Evolutionary conservation across 2,113 vertebrate species (phyloP).

Genomic region (Vombatus ursinus): DNA sequence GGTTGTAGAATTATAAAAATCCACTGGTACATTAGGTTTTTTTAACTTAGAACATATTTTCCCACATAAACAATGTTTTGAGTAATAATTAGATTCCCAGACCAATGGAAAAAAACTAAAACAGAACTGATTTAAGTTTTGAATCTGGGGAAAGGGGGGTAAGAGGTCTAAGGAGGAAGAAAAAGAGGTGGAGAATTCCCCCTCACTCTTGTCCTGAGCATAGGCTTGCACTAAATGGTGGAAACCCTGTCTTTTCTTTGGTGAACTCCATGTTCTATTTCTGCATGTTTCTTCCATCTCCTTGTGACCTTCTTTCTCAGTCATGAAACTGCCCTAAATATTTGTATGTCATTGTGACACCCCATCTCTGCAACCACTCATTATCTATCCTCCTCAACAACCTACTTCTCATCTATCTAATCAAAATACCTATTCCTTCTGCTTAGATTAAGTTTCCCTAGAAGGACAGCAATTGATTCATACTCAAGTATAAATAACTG

Average conservation of each 20-base stretch:
- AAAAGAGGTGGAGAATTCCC: background rate
- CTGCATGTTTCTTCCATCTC: background rate
- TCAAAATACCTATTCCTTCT: background rate
- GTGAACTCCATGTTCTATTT: background rate
- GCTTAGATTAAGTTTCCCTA: background rate
- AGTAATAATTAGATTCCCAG: background rate
- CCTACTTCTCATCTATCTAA: background rate
- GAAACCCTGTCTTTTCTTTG: background rate
- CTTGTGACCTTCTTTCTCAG: background rate
- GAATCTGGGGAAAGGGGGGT: background rate
- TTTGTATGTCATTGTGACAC: accelerated
- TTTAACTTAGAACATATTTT: background rate
- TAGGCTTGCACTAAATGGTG: background rate
- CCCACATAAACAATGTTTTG: constrained; percentile 22
- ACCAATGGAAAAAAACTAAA: background rate
- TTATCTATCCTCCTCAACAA: background rate
- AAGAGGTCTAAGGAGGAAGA: too few species aligned
- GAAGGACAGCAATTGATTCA: background rate
- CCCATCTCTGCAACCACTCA: background rate
- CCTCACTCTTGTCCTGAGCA: background rate
- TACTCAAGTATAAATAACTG: background rate
- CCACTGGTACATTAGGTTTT: background rate
- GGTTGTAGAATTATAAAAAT: background rate
- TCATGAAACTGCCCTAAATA: background rate
- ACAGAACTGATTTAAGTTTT: background rate